Conservation (phyloP, 2,888 invertebrate genomes). For the Drosophila cracens region DNA sequence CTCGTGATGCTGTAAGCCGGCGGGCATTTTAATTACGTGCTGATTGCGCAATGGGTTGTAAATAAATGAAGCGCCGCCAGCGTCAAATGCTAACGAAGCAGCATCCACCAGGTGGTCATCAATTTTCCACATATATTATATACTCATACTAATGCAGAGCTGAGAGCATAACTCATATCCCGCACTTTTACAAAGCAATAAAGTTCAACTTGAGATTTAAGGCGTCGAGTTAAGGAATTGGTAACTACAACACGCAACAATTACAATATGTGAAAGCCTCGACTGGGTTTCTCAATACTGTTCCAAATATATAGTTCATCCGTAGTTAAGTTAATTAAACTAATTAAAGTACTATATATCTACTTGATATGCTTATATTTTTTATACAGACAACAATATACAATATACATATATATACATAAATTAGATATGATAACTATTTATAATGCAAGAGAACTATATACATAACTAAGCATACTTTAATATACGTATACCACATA, state of each 20-base stretch:
- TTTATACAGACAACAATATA: slow-evolving; percentile 22
- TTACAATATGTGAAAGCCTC: slow-evolving; percentile 13
- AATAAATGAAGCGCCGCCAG: slow-evolving; percentile 50
- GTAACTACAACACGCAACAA: slow-evolving; percentile 11
- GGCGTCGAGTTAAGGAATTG: slow-evolving; percentile 50
- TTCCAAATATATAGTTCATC: slow-evolving; percentile 70
- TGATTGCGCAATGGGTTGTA: slow-evolving; percentile 47
- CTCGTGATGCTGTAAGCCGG: slow-evolving; percentile 88
- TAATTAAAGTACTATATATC: slow-evolving; percentile 24
- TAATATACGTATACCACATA: slow-evolving; percentile 9
- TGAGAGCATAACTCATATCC: slow-evolving; percentile 51
- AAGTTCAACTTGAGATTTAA: slow-evolving; percentile 78
- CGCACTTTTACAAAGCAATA: slow-evolving; percentile 67
- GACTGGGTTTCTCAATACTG: slow-evolving; percentile 41
- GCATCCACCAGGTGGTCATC: slow-evolving; percentile 62
- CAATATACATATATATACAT: neutral
- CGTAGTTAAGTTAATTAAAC: slow-evolving; percentile 50
- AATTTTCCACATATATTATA: slow-evolving; percentile 40
- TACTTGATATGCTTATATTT: slow-evolving; percentile 36
- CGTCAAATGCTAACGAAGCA: slow-evolving; percentile 57
- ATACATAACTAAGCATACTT: slow-evolving; percentile 5
- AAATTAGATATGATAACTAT: slow-evolving; percentile 15
- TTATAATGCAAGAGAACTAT: slow-evolving; percentile 29
- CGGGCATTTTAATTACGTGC: slow-evolving; percentile 66
- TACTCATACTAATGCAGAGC: slow-evolving; percentile 18